Evolutionary conservation across 2,888 invertebrate genomes (phyloP), one percentile per base, ranked within the genome.

Genomic region (Nebria brevicollis): DNA sequence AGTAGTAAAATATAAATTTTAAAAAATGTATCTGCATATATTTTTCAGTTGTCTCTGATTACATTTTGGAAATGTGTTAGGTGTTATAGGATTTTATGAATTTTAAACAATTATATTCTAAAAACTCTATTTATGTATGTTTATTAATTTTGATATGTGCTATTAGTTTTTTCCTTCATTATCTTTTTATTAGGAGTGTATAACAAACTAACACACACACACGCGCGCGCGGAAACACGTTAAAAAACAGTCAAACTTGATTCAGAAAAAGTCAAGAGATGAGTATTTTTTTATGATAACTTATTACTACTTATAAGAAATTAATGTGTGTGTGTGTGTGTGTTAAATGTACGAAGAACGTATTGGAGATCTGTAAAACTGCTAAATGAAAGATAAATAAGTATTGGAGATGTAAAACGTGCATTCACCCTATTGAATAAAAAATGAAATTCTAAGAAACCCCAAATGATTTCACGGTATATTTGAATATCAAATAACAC

Each of bases 401-500:
- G 13, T 1, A 54, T 3, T 11, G 54, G 2, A 54, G 8, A 54
- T 54, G 54, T 54, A 6, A 54, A 54, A 11, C 54, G 54, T 54
- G 7, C 54, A 54, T 54, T 54, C 54, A 54, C 54, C 54, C 54
- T 6, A 7, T 54, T 13, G 54, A 54, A 54, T 54, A 54, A 54
- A 54, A 54, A 54, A 8, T 54, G 11, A 13, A 54, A 54, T 80
- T 80, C 80, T 80, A 75, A 80, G 80, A 80, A 75, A 68, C 43
- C 43, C 68, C 42, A 72, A 80, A 75, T 80, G 75, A 80, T 80
- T 80, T 80, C 72, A 72, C 80, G 75, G 80, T 42, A 75, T 80
- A 80, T 80, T 80, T 80, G 80, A 80, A 80, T 80, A 80, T 72
- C 75, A 80, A 80, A 80, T 70, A 75, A 43, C 42, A 11, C 15